phyloP scores from a whole-genome alignment of 2,888 invertebrate species.

The Anthrax anthrax region DNA sequence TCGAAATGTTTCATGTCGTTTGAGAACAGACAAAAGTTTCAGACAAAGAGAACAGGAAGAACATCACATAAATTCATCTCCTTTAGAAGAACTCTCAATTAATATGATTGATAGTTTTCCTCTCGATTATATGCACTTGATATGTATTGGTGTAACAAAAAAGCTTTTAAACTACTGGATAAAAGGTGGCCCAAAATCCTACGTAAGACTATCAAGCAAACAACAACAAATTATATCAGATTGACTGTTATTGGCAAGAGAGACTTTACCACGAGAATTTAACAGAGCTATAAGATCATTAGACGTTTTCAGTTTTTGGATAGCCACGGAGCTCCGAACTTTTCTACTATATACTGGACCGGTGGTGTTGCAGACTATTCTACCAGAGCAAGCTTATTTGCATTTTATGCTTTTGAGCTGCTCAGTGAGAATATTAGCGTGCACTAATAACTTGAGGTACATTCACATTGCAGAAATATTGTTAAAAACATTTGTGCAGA shows the following conservation, averaged over 20 bases:
- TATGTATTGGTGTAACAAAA: conserved; percentile 3
- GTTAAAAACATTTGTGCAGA: conserved; percentile 11
- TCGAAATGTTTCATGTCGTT: not conserved
- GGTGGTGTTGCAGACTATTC: conserved; percentile 10
- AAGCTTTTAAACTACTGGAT: not conserved
- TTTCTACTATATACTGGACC: conserved; percentile 14
- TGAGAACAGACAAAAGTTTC: conserved; percentile 1
- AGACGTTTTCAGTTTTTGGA: conserved; percentile 10
- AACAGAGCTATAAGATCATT: not conserved
- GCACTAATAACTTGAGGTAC: not conserved
- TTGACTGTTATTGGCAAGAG: not conserved
- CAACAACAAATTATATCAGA: not conserved
- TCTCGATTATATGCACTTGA: conserved; percentile 5
- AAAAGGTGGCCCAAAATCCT: not conserved
- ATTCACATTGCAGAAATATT: conserved; percentile 11
- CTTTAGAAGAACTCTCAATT: conserved; percentile 2
- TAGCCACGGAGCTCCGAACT: conserved; percentile 14
- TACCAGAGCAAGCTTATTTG: conserved; percentile 5
- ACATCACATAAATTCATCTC: not conserved
- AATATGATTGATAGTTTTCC: conserved; percentile 4
- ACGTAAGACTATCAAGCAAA: not conserved
- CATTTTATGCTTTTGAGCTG: conserved; percentile 16
- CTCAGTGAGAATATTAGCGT: conserved; percentile 8
- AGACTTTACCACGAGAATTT: not conserved
- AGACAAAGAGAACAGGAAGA: not conserved